Conservation (phyloP, 2,888 invertebrate genomes). For the Tinea pellionella region DNA sequence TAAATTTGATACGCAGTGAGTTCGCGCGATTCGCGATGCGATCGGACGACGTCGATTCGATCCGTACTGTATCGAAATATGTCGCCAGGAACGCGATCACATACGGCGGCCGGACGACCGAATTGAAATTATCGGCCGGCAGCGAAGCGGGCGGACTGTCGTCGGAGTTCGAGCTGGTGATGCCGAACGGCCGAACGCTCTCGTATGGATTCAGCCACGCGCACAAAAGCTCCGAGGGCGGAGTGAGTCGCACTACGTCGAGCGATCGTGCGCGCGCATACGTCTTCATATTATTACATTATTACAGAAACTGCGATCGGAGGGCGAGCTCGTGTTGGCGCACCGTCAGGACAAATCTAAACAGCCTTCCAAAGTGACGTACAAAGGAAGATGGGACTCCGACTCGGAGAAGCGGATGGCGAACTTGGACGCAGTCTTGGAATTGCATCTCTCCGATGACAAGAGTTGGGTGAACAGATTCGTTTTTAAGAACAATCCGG, state of each 20-base stretch:
- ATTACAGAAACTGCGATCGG: background rate
- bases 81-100: slow-evolving; percentile 54
- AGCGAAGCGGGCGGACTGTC: slow-evolving; percentile 23
- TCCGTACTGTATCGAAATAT: background rate
- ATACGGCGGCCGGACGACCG: slow-evolving; percentile 48
- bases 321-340: slow-evolving; percentile 3
- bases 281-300: no score
- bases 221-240: slow-evolving; percentile 15
- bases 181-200: slow-evolving; percentile 53
- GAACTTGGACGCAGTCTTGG: slow-evolving; percentile 43
- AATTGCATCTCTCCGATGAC: slow-evolving; percentile 43
- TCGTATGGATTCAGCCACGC: slow-evolving; percentile 35
- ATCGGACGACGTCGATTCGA: background rate
- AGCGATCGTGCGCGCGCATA: no score
- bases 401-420: slow-evolving; percentile 35
- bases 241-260: background rate
- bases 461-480: slow-evolving; percentile 39
- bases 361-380: slow-evolving; percentile 38
- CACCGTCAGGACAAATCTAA: background rate
- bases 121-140: slow-evolving; percentile 41
- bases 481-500: slow-evolving; percentile 35
- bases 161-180: slow-evolving; percentile 37
- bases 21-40: no score
- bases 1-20: slow-evolving; percentile 73
- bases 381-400: slow-evolving; percentile 40